Evolutionary conservation across 2,797 vertebrate genomes (phyloP).

Genomic region (Rousettus madagascariensis): DNA sequence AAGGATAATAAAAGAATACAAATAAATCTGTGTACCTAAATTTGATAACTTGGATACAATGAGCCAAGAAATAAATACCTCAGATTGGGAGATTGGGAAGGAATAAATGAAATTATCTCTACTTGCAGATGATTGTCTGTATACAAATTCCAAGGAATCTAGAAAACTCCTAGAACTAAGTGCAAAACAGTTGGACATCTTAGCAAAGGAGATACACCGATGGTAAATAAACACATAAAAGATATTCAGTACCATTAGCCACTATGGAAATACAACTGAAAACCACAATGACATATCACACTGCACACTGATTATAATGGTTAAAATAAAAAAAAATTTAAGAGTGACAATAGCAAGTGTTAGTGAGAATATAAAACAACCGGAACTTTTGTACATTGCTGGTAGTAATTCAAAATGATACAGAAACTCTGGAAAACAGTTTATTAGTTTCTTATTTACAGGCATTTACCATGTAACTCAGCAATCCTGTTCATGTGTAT

Average conservation of each 20-base stretch:
- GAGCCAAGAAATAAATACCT: background rate
- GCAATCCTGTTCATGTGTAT: background rate
- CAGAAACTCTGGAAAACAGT: background rate
- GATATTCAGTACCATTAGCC: background rate
- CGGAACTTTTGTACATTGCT: background rate
- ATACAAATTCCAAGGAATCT: background rate
- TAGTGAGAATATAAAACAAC: background rate
- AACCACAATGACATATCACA: background rate
- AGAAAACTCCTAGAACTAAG: background rate
- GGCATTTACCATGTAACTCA: background rate
- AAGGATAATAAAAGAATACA: background rate
- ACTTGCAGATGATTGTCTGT: background rate
- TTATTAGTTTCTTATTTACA: background rate
- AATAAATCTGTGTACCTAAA: background rate
- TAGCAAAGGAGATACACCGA: background rate
- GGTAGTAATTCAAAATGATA: background rate
- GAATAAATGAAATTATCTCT: background rate
- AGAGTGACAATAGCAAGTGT: background rate
- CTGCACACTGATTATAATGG: background rate
- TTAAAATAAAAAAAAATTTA: background rate
- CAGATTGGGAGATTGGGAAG: background rate
- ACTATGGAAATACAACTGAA: background rate
- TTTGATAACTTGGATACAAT: background rate
- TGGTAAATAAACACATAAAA: background rate
- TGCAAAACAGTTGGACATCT: background rate